These are phyloP conservation scores for Theocolax elegans DNA, from an alignment of 1,140 invertebrate genomes.

Conservation along the genomic window DNA sequence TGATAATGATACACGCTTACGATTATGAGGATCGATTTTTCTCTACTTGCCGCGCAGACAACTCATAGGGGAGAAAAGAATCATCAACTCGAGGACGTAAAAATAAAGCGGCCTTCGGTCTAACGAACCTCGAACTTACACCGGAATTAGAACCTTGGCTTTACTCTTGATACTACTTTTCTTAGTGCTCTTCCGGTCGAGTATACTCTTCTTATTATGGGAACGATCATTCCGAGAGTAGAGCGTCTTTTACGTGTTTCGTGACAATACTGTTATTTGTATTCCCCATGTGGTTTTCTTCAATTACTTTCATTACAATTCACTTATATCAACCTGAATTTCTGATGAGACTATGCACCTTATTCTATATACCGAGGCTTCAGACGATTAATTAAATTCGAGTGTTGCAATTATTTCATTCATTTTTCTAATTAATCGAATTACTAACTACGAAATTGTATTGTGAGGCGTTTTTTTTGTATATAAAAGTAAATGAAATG, in stretches of 20 bases:
- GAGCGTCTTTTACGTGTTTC: not conserved
- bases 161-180: slow-evolving; percentile 13
- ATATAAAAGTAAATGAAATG: too few relatives aligned
- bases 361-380: too few relatives aligned
- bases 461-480: too few relatives aligned
- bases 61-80: not conserved
- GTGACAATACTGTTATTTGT: not conserved
- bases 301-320: too few relatives aligned
- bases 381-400: too few relatives aligned
- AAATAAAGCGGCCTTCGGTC: slow-evolving; percentile 24
- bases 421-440: too few relatives aligned
- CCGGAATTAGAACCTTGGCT: slow-evolving; percentile 1
- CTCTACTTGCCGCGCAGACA: too few relatives aligned
- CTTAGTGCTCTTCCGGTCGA: not conserved
- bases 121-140: not conserved
- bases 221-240: not conserved
- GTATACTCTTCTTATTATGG: slow-evolving; percentile 2
- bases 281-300: not conserved
- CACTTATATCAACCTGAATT: too few relatives aligned
- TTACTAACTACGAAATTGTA: too few relatives aligned
- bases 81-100: not conserved
- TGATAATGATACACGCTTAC: not conserved
- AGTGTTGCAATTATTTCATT: too few relatives aligned
- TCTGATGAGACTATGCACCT: too few relatives aligned
- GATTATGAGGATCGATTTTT: not conserved